Conservation (phyloP, 2,113 vertebrate species). For the Cephalophus harveyi region DNA sequence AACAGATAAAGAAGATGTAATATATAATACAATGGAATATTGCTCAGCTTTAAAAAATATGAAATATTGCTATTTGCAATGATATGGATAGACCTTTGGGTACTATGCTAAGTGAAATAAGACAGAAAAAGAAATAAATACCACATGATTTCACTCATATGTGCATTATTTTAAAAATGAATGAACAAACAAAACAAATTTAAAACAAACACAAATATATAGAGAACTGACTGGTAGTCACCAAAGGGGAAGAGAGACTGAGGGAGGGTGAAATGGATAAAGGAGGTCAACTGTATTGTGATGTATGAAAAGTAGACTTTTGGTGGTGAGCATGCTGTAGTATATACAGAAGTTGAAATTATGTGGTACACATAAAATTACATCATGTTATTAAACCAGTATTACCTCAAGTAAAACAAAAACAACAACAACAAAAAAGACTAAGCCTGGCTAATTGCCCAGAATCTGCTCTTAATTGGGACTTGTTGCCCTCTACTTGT, state of each 20-base stretch:
- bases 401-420: background rate
- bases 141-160: background rate
- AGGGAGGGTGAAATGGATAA: background rate
- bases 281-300: background rate
- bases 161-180: background rate
- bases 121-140: background rate
- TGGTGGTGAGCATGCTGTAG: background rate
- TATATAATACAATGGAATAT: background rate
- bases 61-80: background rate
- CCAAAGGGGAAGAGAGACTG: background rate
- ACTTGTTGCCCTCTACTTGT: background rate
- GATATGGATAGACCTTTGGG: background rate
- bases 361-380: background rate
- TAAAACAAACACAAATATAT: background rate
- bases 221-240: background rate
- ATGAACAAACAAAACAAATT: background rate
- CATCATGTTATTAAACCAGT: background rate
- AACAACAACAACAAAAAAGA: background rate
- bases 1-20: background rate
- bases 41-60: background rate
- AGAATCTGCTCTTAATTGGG: background rate
- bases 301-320: background rate
- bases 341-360: background rate
- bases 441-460: background rate
- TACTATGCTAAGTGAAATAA: background rate